Conservation (phyloP, 92 coral and sea anemone species). For the Palythoa heliodiscus region DNA sequence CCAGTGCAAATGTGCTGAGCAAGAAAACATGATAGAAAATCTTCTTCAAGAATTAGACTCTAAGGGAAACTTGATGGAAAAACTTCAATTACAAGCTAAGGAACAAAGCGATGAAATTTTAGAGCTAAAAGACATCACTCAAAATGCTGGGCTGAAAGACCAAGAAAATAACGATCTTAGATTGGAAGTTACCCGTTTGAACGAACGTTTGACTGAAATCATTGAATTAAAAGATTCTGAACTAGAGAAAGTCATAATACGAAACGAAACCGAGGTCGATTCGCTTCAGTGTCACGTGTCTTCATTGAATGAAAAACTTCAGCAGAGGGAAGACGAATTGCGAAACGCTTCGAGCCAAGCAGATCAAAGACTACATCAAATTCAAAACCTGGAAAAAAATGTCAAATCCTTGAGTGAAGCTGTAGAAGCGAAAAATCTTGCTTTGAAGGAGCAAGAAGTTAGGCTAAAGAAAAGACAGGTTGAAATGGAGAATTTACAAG, state of each 20-base stretch:
- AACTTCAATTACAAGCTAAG: slow-evolving; percentile 50
- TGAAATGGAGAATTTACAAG: slow-evolving; percentile 68
- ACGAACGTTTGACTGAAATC: slow-evolving; percentile 42
- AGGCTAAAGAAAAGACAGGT: slow-evolving; percentile 56
- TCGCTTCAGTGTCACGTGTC: slow-evolving; percentile 55
- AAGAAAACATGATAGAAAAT: slow-evolving; percentile 51
- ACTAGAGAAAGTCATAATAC: slow-evolving; percentile 38
- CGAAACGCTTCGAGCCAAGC: slow-evolving; percentile 38
- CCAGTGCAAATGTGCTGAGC: slow-evolving; percentile 43
- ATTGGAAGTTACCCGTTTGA: slow-evolving; percentile 39
- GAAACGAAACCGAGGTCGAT: slow-evolving; percentile 47
- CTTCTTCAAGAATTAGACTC: slow-evolving; percentile 52
- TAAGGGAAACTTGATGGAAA: slow-evolving; percentile 20
- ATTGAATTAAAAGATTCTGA: slow-evolving; percentile 46
- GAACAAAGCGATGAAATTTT: slow-evolving; percentile 64
- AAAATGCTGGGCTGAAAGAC: slow-evolving; percentile 53
- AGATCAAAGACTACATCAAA: slow-evolving; percentile 44
- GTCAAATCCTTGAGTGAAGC: slow-evolving; percentile 54
- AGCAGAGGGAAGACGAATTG: slow-evolving; percentile 72
- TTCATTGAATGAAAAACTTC: slow-evolving; percentile 65
- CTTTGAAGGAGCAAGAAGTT: slow-evolving; percentile 61
- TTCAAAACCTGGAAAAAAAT: slow-evolving; percentile 56
- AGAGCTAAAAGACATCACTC: slow-evolving; percentile 44
- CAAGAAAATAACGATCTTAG: slow-evolving; percentile 35
- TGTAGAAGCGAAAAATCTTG: slow-evolving; percentile 60